Evolutionary conservation across 1,140 invertebrate genomes (phyloP), one percentile per base, ranked within the genome.

Genomic region (Zophobas morio): DNA sequence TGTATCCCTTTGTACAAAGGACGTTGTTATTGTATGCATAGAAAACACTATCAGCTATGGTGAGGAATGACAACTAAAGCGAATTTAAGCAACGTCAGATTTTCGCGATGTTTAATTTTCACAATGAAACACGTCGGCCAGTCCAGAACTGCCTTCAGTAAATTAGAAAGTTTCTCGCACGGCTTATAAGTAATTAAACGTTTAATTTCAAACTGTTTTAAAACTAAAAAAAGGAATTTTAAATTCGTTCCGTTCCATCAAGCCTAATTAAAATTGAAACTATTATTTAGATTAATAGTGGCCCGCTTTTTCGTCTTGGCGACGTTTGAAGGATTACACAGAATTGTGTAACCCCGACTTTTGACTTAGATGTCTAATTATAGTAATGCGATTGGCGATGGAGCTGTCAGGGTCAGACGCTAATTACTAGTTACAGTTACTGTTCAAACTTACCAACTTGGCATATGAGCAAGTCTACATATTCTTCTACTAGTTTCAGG

Each of bases 121-220:
- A 60, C 56, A 60, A 60, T 35, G 56, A 53, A 39, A 60, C 56
- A 39, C 37, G 6, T 35, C 33, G 6, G 56, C 35, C 56, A 8
- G 56, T 36, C 36, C 36, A 60, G 20, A 60, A 57, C 20, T 33
- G 34, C 3, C 42, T 46, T 46, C 8, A 46, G 1, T 57, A 57
- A 57, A 57, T 57, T 57, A 57, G 54, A 57, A 57, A 57, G 20
- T 57, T 57, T 57, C 20, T 32, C 54, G 54, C 54, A 57, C 54
- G 54, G 54, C 54, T 57, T 57, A 57, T 57, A 57, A 57, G 54
- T 57, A 57, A 57, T 57, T 57, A 57, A 57, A 57, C 54, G 54
- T 57, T 57, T 57, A 57, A 57, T 57, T 57, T 57, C 54, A 57
- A 57, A 57, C 54, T 57, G 54, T 57, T 57, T 57, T 57, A 33